These are phyloP conservation scores for Alethe castanea DNA, from an alignment of 2,113 vertebrate species.

Conservation along the genomic window DNA sequence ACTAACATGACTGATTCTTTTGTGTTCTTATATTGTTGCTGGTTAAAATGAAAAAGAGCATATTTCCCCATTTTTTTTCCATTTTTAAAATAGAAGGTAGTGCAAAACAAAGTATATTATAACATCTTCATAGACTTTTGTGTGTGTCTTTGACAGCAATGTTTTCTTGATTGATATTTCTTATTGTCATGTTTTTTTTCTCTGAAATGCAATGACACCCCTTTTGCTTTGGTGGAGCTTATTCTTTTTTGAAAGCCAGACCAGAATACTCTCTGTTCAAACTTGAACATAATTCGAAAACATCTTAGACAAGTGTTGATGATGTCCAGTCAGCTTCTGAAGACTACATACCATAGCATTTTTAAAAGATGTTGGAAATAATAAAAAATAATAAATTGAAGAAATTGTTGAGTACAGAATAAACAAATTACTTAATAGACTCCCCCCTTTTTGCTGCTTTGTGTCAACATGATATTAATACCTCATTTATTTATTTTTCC, in stretches of 20 bases:
- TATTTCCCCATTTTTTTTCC: neutral
- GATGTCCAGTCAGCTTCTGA: neutral
- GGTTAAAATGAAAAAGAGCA: neutral
- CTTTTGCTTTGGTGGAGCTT: neutral
- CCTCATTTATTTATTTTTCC: neutral
- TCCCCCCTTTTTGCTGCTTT: neutral
- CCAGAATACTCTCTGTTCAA: neutral
- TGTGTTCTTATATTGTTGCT: neutral
- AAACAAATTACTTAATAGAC: neutral
- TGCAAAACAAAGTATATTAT: neutral
- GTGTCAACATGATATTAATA: fast-evolving
- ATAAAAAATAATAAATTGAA: neutral
- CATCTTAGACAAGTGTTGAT: neutral
- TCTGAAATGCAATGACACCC: neutral
- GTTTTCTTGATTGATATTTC: neutral
- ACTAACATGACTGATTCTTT: neutral
- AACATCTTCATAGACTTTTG: neutral
- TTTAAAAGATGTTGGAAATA: neutral
- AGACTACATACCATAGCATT: neutral
- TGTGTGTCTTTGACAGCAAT: neutral
- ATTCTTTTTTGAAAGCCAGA: neutral
- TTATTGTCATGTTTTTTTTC: neutral
- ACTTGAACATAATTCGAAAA: neutral
- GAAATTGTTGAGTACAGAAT: neutral
- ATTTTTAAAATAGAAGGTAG: neutral